Evolutionary conservation across 1,140 invertebrate genomes (phyloP).

Genomic region (Ganaspis sp.): DNA sequence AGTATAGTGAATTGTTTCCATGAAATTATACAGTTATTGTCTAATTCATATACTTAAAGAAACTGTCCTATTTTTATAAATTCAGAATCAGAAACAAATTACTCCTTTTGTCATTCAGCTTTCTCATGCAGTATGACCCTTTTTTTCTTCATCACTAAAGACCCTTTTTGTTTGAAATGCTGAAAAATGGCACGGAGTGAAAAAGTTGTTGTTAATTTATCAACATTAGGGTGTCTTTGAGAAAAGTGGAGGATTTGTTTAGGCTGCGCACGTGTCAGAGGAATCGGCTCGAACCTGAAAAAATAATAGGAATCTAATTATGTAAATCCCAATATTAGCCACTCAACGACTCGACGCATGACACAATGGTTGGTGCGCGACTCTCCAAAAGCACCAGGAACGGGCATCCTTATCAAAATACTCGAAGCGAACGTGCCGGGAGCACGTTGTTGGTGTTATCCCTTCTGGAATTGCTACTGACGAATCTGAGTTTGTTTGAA

Average conservation of each 20-base stretch:
- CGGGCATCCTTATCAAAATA: conserved; percentile 68
- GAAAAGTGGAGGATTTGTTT: conserved; percentile 51
- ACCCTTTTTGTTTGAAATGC: not conserved
- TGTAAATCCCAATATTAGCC: conserved; percentile 68
- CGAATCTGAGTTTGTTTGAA: conserved; percentile 51
- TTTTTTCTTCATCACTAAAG: too few relatives aligned
- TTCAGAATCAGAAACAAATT: too few relatives aligned
- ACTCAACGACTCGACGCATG: conserved; percentile 48
- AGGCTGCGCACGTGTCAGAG: conserved; percentile 58
- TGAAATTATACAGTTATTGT: too few relatives aligned
- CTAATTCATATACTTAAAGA: too few relatives aligned
- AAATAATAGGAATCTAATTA: conserved; percentile 70
- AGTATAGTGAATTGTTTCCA: too few relatives aligned
- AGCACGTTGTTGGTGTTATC: conserved; percentile 61
- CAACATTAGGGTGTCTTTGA: conserved; percentile 7
- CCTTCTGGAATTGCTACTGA: conserved; percentile 28
- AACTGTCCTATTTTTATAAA: too few relatives aligned
- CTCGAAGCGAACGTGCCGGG: conserved; percentile 58
- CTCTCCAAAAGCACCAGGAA: conserved; percentile 42
- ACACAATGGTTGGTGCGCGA: conserved; percentile 45
- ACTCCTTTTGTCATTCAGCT: too few relatives aligned
- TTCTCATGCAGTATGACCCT: too few relatives aligned
- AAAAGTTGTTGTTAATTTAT: not conserved
- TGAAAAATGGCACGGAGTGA: not conserved
- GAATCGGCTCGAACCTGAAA: conserved; percentile 61